A percentile compares a stretch with the other conserved stretches of the same genome.
Evolutionary conservation across 2,888 invertebrate genomes (phyloP).

Genomic region (Dolomedes plantarius): DNA sequence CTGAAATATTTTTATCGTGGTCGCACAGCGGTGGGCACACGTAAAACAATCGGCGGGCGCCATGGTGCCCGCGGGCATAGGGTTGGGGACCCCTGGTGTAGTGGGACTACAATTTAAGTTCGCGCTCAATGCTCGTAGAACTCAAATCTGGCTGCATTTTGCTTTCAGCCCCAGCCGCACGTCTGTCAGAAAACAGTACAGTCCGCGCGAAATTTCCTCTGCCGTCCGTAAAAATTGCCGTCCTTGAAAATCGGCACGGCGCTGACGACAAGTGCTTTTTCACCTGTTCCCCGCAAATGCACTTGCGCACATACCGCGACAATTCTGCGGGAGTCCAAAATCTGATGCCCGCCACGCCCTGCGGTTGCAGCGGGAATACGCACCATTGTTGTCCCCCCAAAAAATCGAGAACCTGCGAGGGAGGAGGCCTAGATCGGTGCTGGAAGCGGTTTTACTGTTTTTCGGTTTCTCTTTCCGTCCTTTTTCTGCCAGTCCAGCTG

Average conservation of each 20-base stretch:
- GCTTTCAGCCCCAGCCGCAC: too few species aligned
- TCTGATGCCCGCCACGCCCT: slow-evolving; percentile 37
- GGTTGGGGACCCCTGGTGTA: too few species aligned
- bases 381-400: not conserved
- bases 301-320: not conserved
- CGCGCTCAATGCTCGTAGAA: too few species aligned
- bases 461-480: not conserved
- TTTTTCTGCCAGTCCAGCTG: slow-evolving; percentile 45
- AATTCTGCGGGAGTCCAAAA: not conserved
- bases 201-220: not conserved
- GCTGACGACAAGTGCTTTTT: slow-evolving; percentile 10
- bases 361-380: slow-evolving; percentile 27
- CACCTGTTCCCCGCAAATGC: not conserved
- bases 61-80: too few species aligned
- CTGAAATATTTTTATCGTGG: too few species aligned
- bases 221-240: not conserved
- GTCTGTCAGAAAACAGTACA: too few species aligned
- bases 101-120: too few species aligned
- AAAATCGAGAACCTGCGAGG: slow-evolving; percentile 35
- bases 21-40: too few species aligned
- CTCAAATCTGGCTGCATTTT: too few species aligned
- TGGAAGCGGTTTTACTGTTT: slow-evolving; percentile 18
- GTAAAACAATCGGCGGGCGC: too few species aligned
- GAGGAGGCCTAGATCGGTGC: slow-evolving; percentile 2
- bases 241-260: not conserved